Base-by-base conservation (phyloP, 2,797 vertebrate species). In the Chloroceryle inda region DNA sequence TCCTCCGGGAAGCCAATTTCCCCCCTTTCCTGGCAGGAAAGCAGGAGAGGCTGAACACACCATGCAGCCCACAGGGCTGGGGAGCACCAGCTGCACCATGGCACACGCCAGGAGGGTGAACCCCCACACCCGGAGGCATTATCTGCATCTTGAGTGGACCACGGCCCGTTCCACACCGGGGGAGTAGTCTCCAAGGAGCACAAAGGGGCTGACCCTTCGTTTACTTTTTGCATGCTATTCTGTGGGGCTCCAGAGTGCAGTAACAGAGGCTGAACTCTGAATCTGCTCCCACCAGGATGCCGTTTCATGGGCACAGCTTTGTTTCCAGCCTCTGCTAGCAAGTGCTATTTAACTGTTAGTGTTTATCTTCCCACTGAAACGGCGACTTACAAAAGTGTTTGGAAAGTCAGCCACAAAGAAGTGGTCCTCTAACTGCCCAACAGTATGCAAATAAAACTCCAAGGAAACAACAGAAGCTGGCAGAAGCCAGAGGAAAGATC, bases 121-220 rank as follows among this genome's bases (percentile, higher is more conserved):
- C 4, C 14, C 20, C 38, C 29, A 3, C 11, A 16, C 42, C 9
- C 0, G 0, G 10, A 13, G 78, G 49, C 22, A 5, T 15, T 5
- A 17, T 1, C 3, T 9, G 53, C 10, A 7, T 10, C 64, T 35
- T 1, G 5, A 24, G n/a, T 2, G 18, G 47, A 12, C 40, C 76
- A 38, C 19, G n/a, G 23, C 27, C 47, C 20, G 3, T 31, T 4
- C 23, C 50, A 40, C 13, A 4, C 1, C 9, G 50, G 45, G 84
- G 66, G 19, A 82, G 40, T 9, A 31, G 35, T 8, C 35, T 42
- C 56, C 59, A 49, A 22, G 45, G 26, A 78, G 67, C 67, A 73
- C n/a, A 21, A 38, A 47, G 52, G n/a, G 50, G 22, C 18, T 42
- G 33, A 26, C 15, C 5, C 20, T 1, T 33, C 4, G 5, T 35